Conservation (phyloP, 2,888 invertebrate species). For the Patella pellucida region DNA sequence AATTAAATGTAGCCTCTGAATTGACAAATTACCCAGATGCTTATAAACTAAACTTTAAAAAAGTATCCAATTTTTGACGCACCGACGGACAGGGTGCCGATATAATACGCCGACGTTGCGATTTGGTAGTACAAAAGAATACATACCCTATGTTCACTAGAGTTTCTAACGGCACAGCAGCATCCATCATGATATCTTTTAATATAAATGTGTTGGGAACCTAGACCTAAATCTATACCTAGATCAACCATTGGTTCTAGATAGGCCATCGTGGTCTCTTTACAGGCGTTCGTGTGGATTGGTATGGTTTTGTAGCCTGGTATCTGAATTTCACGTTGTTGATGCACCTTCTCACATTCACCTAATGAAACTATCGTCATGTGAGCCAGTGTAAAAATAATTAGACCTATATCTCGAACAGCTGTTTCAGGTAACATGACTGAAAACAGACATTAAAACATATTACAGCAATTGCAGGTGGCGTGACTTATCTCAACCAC, state of each 20-base stretch:
- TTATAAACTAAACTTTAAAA: no score
- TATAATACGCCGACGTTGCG: no score
- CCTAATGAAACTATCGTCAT: neutral
- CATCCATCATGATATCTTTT: slow-evolving; percentile 20
- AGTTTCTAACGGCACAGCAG: slow-evolving; percentile 17
- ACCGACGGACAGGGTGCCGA: no score
- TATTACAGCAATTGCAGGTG: no score
- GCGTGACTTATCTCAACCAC: no score
- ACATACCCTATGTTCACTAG: slow-evolving; percentile 5
- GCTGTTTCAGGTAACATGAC: neutral
- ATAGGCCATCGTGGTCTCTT: slow-evolving; percentile 11
- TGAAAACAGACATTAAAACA: neutral
- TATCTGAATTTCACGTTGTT: slow-evolving; percentile 13
- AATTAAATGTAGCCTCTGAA: no score
- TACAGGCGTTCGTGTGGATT: slow-evolving; percentile 20
- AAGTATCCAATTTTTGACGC: no score
- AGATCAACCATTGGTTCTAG: slow-evolving; percentile 8
- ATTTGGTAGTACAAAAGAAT: neutral
- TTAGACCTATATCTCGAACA: neutral
- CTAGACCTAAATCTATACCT: neutral
- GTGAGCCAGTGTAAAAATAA: neutral
- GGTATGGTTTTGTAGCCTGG: slow-evolving; percentile 16
- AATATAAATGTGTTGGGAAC: slow-evolving; percentile 14
- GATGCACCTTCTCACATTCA: slow-evolving; percentile 16
- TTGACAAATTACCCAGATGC: no score